Conservation (phyloP, 2,113 vertebrate genomes). For the Charadrius vociferus region DNA sequence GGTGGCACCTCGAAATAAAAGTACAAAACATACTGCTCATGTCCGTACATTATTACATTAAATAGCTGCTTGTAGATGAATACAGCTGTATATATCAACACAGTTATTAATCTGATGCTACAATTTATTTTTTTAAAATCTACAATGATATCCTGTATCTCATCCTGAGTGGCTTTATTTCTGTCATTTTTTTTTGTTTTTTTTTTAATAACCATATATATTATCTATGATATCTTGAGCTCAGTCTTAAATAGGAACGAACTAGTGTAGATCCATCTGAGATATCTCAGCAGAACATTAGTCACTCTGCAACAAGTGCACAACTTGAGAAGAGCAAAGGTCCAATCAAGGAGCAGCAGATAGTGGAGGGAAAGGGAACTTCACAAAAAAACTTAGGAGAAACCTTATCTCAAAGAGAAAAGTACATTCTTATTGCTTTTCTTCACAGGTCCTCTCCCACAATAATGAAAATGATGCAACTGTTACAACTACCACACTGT, state of each 20-base stretch:
- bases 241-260: background rate
- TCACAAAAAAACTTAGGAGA: background rate
- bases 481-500: background rate
- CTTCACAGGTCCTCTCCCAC: background rate
- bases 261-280: background rate
- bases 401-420: background rate
- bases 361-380: background rate
- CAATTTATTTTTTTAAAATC: background rate
- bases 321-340: background rate
- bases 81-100: background rate
- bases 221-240: background rate
- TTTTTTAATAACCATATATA: background rate
- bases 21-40: background rate
- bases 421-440: background rate
- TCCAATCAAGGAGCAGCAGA: background rate
- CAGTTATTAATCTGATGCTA: background rate
- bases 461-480: background rate
- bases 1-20: background rate
- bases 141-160: background rate
- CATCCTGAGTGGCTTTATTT: background rate
- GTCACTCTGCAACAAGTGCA: background rate
- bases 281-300: background rate
- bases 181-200: background rate
- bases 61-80: background rate
- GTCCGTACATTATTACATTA: background rate